Evolutionary conservation across 2,888 invertebrate genomes (phyloP), one percentile per base, ranked within the genome.

Genomic region (Campoplex capitator): DNA sequence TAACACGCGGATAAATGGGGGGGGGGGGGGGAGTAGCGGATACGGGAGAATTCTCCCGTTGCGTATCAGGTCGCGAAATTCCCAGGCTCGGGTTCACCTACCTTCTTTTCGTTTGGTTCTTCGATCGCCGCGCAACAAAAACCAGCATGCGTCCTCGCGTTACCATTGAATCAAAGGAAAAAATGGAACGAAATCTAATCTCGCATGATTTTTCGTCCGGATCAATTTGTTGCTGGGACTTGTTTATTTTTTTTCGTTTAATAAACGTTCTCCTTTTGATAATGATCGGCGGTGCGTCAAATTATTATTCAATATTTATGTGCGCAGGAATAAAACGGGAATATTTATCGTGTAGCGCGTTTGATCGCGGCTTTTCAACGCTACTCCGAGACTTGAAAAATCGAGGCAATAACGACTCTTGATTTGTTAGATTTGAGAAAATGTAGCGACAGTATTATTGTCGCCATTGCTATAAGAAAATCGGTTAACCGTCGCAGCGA

Each of bases 21-120:
- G 23, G 23, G 23, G 23, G 23, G 23, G 23, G 23, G 23, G 23
- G 45, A 79, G 76, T 45, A 32, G 23, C 42, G 42, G 65, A 76
- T 76, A 51, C 71, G 32, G 23, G 62, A 76, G 65, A 62, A 56
- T 16, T 23, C 42, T 32, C 56, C 16, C 51, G 16, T 16, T 56
- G 23, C 42, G 48, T 23, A 68, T 68, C 71, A 45, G 80, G 84
- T 80, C 80, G 80, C 80, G 23, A 80, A 71, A 76, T 84, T 84
- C 84, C 84, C 84, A 84, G 80, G 76, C 75, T 76, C 38, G 38
- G 75, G 62, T 71, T 65, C 70, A 70, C n/a, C 68, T 18, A 18
- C 48, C 58, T 28, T 51, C 42, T 78, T 56, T 35, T 62, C 84
- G 67, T 68, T 51, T 70, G 58, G 38, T 68, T 75, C 42, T 38